Evolutionary conservation across 1,140 invertebrate species (phyloP).

Genomic region (Drosophila ficusphila): DNA sequence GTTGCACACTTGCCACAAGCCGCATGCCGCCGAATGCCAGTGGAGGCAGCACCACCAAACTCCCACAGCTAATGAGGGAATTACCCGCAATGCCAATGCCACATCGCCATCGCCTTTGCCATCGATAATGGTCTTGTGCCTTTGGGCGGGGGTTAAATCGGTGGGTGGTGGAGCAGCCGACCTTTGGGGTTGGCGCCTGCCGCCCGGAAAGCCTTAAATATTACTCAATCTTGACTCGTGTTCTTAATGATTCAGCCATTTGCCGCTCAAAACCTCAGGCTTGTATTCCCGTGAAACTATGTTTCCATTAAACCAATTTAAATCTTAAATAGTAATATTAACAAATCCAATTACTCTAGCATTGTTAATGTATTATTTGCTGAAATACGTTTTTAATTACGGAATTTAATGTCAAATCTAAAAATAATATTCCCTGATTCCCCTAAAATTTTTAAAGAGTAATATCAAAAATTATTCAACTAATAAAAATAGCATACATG

Average conservation of each 20-base stretch:
- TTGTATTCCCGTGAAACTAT: too few relatives aligned
- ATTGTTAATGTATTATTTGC: too few relatives aligned
- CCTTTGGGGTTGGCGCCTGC: slow-evolving; percentile 8
- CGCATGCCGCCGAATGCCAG: slow-evolving; percentile 16
- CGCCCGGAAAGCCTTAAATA: not conserved
- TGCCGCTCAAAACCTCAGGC: not conserved
- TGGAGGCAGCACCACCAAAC: slow-evolving; percentile 12
- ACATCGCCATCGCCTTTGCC: slow-evolving; percentile 44
- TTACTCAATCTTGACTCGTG: not conserved
- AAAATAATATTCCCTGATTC: too few relatives aligned
- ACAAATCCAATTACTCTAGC: too few relatives aligned
- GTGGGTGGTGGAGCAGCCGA: slow-evolving; percentile 13
- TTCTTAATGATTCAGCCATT: not conserved
- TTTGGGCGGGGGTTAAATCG: slow-evolving; percentile 13
- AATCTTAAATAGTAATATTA: too few relatives aligned
- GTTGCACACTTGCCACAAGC: slow-evolving; percentile 18
- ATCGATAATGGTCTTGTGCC: slow-evolving; percentile 53
- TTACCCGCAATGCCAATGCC: slow-evolving; percentile 42
- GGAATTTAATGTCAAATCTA: too few relatives aligned
- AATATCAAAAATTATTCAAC: too few relatives aligned
- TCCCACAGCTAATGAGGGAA: slow-evolving; percentile 68
- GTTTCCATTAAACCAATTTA: too few relatives aligned
- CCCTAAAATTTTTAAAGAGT: too few relatives aligned
- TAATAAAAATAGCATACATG: too few relatives aligned
- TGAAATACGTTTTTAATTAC: too few relatives aligned